phyloP scores from a whole-genome alignment of 2,888 invertebrate genomes.

The Stenotaenia linearis region DNA sequence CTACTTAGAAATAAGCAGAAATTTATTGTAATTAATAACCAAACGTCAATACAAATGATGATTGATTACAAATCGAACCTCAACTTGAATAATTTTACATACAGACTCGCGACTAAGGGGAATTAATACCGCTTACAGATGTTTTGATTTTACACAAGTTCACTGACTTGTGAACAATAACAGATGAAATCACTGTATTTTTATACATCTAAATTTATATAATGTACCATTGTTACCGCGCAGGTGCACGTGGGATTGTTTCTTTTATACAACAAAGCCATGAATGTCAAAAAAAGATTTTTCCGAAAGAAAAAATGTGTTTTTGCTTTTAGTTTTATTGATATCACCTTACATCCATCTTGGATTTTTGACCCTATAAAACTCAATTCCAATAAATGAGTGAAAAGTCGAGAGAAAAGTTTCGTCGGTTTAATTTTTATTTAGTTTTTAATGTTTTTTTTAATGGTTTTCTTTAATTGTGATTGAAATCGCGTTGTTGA shows the following conservation, averaged over 20 bases:
- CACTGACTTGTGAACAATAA: not conserved
- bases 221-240: not conserved
- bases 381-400: not conserved
- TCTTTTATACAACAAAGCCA: no score
- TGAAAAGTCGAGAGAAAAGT: not conserved
- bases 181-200: not conserved
- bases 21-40: not conserved
- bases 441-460: not conserved
- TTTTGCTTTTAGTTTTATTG: not conserved
- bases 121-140: not conserved
- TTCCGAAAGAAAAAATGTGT: not conserved
- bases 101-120: not conserved
- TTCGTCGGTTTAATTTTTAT: not conserved
- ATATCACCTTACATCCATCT: not conserved
- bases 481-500: not conserved
- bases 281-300: no score
- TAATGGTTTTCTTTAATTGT: not conserved
- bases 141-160: not conserved
- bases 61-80: not conserved
- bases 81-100: not conserved
- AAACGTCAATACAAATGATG: not conserved
- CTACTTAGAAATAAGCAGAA: not conserved
- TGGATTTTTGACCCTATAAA: not conserved
- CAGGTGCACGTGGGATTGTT: not conserved
- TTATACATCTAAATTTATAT: no score